Evolutionary conservation across 30 jellyfish, hydroid and myxozoan genomes (phyloP).

Genomic region (Hydractinia echinata): DNA sequence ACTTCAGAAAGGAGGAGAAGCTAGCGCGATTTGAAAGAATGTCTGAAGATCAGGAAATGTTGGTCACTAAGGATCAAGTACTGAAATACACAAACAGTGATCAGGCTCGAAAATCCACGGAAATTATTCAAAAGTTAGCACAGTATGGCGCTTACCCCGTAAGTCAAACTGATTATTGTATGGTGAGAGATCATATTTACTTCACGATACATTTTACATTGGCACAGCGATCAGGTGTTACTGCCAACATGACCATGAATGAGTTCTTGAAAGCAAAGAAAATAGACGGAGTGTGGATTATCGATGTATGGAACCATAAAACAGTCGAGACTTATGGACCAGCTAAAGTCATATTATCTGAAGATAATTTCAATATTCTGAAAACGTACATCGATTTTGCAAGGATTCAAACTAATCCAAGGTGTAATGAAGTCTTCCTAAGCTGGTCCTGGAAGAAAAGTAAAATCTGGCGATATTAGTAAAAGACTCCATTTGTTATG

Average conservation of each 20-base stretch:
- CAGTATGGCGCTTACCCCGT: not conserved
- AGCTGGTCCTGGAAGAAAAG: slow-evolving; percentile 18
- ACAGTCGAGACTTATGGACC: slow-evolving; percentile 15
- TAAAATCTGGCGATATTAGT: not conserved
- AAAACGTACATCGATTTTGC: slow-evolving; percentile 10
- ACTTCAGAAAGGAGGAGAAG: slow-evolving; percentile 1
- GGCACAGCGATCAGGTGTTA: slow-evolving; percentile 12
- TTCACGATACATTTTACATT: not conserved
- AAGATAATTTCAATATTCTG: not conserved
- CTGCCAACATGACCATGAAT: slow-evolving; percentile 12
- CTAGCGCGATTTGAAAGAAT: not conserved
- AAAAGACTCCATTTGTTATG: slow-evolving; percentile 19
- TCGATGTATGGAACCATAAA: slow-evolving; percentile 22
- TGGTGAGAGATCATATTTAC: slow-evolving; percentile 1
- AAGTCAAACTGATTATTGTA: not conserved
- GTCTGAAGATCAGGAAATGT: not conserved
- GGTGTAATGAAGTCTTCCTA: not conserved
- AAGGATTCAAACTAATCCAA: slow-evolving; percentile 11
- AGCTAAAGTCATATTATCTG: not conserved
- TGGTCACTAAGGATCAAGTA: not conserved
- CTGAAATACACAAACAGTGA: not conserved
- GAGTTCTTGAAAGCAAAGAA: not conserved
- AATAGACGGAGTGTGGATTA: not conserved
- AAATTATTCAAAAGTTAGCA: no score
- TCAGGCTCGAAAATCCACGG: no score